phyloP scores from a whole-genome alignment of 92 coral and sea anemone genomes.

The Epizoanthus scotinus region DNA sequence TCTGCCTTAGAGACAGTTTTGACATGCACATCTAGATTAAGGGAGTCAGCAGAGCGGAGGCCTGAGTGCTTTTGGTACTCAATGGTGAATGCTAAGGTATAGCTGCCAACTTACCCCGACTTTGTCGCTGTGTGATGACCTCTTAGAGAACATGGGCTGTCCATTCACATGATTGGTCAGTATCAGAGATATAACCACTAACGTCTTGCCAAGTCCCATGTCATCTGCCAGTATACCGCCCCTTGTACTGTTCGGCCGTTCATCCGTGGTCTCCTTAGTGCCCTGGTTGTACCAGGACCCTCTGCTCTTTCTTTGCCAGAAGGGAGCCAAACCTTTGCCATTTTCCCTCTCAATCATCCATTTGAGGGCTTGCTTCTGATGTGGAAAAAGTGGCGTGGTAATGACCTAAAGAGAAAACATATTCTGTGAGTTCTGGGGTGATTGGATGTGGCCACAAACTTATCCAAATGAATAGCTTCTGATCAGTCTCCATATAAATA shows the following conservation, averaged over 20 bases:
- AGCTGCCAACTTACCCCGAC: neutral
- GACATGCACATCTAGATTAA: no score
- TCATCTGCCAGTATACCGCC: constrained; percentile 95
- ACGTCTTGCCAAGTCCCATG: constrained; percentile 88
- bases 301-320: constrained; percentile 59
- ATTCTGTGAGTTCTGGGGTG: neutral
- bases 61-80: no score
- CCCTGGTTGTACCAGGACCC: constrained; percentile 76
- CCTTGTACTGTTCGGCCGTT: constrained; percentile 63
- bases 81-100: no score
- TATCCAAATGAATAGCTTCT: neutral
- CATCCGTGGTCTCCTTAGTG: constrained; percentile 63
- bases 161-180: constrained; percentile 81
- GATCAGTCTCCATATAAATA: neutral
- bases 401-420: constrained; percentile 53
- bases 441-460: no score
- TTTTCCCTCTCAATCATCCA: constrained; percentile 86
- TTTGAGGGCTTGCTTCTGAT: constrained; percentile 80
- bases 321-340: constrained; percentile 75
- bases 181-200: constrained; percentile 73
- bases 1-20: no score
- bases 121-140: neutral
- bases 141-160: constrained; percentile 79
- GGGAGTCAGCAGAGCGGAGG: no score
- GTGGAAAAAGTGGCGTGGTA: constrained; percentile 67